Base-by-base conservation (phyloP, 2,113 vertebrate genomes). In the Cyprinodon tularosa region DNA sequence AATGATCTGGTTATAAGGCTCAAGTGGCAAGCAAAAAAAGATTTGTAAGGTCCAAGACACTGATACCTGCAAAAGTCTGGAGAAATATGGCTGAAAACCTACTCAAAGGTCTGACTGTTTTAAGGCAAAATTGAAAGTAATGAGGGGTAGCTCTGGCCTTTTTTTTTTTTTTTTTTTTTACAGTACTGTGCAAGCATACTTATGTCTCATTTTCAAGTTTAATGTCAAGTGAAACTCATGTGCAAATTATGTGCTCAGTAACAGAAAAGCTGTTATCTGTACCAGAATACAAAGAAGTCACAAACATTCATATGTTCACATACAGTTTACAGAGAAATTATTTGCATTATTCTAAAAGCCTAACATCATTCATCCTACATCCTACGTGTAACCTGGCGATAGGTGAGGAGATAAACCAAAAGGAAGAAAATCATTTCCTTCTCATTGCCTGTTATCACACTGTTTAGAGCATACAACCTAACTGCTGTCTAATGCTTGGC, bases 401-500 rank as follows among this genome's bases (percentile, higher is more conserved):
- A 87, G 86, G 84, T 74, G 12, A 81, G 76, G 70, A 72, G 59
- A 64, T 9, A 75, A 87, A 83, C 65, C 50, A 78, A 94, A 90
- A 90, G 91, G 93, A 90, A 89, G 91, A 93, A 94, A 93, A 93
- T 93, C 88, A 94, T 95, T 93, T 92, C 93, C 90, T 91, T 94
- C 83, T 93, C 92, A 93, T 92, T 94, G 94, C 94, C 94, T 94
- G 94, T 87, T 86, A 94, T 73, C 72, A 62, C 45, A 4, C 65
- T 73, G 69, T 40, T 14, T 68, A 76, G 72, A 40, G 83, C 90
- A 86, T 86, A 68, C 85, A 94, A 91, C 82, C 89, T 88, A 83
- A 29, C 57, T 64, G 6, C 17, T 89, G 89, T 94, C 95, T 95
- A 99, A 90, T 99, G 96, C 94, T 99, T 98, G 10, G 96, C 96